Percentiles rank a stretch among this genome's conserved stretches.
Conservation (phyloP, 2,113 vertebrate species). For the Gadus macrocephalus region DNA sequence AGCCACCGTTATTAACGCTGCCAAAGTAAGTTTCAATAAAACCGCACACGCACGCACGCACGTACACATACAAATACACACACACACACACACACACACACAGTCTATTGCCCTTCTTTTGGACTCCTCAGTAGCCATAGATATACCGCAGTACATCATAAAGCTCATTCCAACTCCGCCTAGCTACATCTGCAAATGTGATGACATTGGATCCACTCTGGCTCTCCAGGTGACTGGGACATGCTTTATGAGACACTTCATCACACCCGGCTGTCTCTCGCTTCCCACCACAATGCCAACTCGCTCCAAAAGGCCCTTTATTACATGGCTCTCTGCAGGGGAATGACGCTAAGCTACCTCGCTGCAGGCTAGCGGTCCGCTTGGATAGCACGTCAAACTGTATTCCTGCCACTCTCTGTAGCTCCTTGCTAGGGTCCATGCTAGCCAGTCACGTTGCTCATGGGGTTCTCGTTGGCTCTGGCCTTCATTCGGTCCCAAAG, state of each 20-base stretch:
- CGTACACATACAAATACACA: neutral
- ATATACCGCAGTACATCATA: slow-evolving; percentile 19
- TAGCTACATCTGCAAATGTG: slow-evolving; percentile 48
- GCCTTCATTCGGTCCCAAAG: slow-evolving; percentile 63
- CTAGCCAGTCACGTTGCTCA: neutral
- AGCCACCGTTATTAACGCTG: slow-evolving; percentile 97
- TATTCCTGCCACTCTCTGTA: no score
- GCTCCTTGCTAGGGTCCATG: no score
- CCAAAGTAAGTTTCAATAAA: slow-evolving; percentile 84
- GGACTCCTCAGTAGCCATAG: neutral
- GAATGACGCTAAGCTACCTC: slow-evolving; percentile 16
- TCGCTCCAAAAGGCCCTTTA: slow-evolving; percentile 24
- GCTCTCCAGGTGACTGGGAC: slow-evolving; percentile 35
- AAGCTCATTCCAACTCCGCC: slow-evolving; percentile 16
- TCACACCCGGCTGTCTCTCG: slow-evolving; percentile 47
- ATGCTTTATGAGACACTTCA: slow-evolving; percentile 62
- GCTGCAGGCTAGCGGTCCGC: slow-evolving; percentile 30
- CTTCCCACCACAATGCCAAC: slow-evolving; percentile 32
- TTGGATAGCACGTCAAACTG: no score
- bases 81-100: neutral
- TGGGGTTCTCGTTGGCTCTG: slow-evolving; percentile 27
- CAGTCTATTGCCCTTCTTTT: neutral
- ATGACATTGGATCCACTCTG: slow-evolving; percentile 55
- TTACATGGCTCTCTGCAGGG: slow-evolving; percentile 36
- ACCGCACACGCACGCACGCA: slow-evolving; percentile 2